These are phyloP conservation scores for Colossoma macropomum DNA, from an alignment of 2,113 vertebrate species.

Conservation along the genomic window DNA sequence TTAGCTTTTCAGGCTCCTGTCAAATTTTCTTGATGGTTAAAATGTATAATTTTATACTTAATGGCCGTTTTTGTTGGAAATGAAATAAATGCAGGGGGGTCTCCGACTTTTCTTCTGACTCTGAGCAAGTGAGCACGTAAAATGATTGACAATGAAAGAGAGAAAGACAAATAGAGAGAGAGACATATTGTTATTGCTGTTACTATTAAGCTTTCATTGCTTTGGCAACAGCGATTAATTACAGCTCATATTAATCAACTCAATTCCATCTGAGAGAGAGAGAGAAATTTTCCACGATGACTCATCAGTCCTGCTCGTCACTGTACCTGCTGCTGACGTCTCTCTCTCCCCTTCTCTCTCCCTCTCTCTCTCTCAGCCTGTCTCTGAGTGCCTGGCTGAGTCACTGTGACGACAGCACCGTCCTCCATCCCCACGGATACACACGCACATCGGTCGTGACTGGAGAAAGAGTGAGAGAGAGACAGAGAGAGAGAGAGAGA, in stretches of 20 bases:
- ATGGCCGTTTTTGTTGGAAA: too few species aligned
- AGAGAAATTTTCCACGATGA: constrained; percentile 57
- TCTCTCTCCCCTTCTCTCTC: neutral
- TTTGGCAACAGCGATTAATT: too few species aligned
- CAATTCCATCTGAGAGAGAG: neutral
- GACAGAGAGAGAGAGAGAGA: neutral
- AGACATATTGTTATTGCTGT: neutral
- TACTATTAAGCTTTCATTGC: neutral
- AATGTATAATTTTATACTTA: too few species aligned
- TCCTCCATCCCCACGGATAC: neutral
- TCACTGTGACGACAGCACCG: constrained; percentile 54
- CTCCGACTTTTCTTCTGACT: too few species aligned
- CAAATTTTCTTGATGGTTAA: too few species aligned
- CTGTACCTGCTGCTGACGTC: constrained; percentile 63
- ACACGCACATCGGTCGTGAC: constrained; percentile 1
- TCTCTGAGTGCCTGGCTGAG: constrained; percentile 53
- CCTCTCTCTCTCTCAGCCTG: neutral
- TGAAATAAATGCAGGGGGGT: too few species aligned
- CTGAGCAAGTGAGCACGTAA: constrained; percentile 1
- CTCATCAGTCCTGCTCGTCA: constrained; percentile 57
- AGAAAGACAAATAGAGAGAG: neutral
- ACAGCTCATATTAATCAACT: too few species aligned
- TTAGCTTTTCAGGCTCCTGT: too few species aligned
- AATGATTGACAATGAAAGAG: neutral
- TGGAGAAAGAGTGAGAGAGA: neutral